Percentiles rank a stretch among this genome's conserved stretches.
phyloP scores from a whole-genome alignment of 2,888 invertebrate genomes.

The Thyatira batis region DNA sequence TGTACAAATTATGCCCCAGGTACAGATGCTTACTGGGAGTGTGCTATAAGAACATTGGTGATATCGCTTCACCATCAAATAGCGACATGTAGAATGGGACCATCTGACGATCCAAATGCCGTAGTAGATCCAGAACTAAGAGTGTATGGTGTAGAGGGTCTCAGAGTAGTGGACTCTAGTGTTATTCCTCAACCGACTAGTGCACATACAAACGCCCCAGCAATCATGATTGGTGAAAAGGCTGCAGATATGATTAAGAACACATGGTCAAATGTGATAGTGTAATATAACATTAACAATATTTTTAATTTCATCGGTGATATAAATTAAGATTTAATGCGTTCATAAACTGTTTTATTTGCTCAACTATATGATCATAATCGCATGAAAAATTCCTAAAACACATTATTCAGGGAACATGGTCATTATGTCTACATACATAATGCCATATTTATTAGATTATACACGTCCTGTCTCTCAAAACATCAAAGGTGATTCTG shows the following conservation, averaged over 20 bases:
- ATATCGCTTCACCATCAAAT: constrained; percentile 81
- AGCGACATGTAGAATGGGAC: constrained; percentile 81
- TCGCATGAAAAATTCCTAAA: too few species aligned
- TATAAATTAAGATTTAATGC: background rate
- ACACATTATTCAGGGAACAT: too few species aligned
- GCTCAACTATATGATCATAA: too few species aligned
- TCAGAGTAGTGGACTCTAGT: constrained; percentile 82
- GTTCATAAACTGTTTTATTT: background rate
- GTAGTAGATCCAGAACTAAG: constrained; percentile 78
- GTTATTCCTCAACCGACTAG: constrained; percentile 81
- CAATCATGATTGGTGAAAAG: constrained; percentile 83
- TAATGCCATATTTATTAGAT: too few species aligned
- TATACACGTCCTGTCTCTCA: too few species aligned
- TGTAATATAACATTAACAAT: too few species aligned
- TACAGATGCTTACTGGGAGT: constrained; percentile 87
- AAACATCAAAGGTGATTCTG: too few species aligned
- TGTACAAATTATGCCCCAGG: constrained; percentile 78
- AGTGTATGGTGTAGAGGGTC: constrained; percentile 72
- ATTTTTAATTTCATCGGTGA: too few species aligned
- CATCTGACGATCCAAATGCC: constrained; percentile 65
- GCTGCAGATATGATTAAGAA: constrained; percentile 79
- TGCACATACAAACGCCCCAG: constrained; percentile 82
- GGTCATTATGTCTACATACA: too few species aligned
- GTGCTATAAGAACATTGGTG: constrained; percentile 80
- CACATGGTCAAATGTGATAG: constrained; percentile 1